Conservation (phyloP, 2,113 vertebrate genomes). For the Nerophis ophidion region DNA sequence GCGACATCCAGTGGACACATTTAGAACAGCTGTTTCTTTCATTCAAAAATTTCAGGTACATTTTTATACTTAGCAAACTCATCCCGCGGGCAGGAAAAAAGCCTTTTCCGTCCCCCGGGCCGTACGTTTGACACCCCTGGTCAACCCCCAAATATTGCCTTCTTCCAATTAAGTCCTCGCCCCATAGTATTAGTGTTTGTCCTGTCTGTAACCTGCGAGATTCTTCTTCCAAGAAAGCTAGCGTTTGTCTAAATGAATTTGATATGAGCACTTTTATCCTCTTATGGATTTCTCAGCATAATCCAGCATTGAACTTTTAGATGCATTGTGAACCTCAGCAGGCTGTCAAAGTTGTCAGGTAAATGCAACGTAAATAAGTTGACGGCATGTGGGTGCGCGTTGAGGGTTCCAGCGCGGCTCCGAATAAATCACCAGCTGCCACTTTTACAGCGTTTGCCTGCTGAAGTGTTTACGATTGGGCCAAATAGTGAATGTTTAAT, state of each 20-base stretch:
- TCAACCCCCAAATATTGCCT: too few species aligned
- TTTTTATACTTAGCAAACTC: too few species aligned
- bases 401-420: not conserved
- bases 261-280: slow-evolving; percentile 34
- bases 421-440: slow-evolving; percentile 10
- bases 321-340: slow-evolving; percentile 30
- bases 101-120: too few species aligned
- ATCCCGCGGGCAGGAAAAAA: too few species aligned
- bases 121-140: too few species aligned
- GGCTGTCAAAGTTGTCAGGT: slow-evolving; percentile 28
- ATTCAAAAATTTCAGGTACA: too few species aligned
- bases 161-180: too few species aligned
- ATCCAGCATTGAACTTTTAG: slow-evolving; percentile 36
- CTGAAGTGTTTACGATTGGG: not conserved
- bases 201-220: not conserved
- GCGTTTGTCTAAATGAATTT: slow-evolving; percentile 25
- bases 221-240: slow-evolving; percentile 15
- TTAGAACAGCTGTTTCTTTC: too few species aligned
- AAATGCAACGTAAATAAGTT: slow-evolving; percentile 27
- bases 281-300: slow-evolving; percentile 35
- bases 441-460: not conserved
- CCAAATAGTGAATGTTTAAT: not conserved
- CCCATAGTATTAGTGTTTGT: not conserved
- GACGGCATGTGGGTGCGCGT: slow-evolving; percentile 9
- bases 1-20: too few species aligned